phyloP scores from a whole-genome alignment of 2,113 vertebrate genomes.

The Thinocorus orbignyianus region DNA sequence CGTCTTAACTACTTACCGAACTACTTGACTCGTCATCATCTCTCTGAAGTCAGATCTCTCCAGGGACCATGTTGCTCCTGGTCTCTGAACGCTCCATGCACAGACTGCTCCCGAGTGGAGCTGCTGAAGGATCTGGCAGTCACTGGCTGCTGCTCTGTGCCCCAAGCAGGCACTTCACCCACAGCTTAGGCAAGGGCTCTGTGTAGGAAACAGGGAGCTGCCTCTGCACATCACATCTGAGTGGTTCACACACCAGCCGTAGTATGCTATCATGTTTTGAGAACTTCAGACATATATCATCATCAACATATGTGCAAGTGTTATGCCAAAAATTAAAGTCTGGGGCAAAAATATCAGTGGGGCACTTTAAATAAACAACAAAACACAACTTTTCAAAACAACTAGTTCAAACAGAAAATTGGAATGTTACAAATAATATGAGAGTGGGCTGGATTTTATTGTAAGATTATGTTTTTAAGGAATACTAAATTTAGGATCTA shows the following conservation, averaged over 20 bases:
- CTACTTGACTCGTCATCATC: fast-evolving
- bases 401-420: not conserved
- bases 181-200: not conserved
- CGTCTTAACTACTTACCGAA: not conserved
- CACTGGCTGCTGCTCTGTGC: not conserved
- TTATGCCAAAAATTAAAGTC: not conserved
- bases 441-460: conserved; percentile 33
- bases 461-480: conserved; percentile 57
- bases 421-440: not conserved
- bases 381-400: not conserved
- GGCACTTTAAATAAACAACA: not conserved
- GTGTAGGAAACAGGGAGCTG: not conserved
- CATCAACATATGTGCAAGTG: not conserved
- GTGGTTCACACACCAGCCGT: not conserved
- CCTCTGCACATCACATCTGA: not conserved
- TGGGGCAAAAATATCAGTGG: not conserved
- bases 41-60: not conserved
- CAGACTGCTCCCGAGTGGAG: not conserved
- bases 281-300: not conserved
- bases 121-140: not conserved
- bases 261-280: not conserved
- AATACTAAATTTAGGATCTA: conserved; percentile 68
- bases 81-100: fast-evolving
- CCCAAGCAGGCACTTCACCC: not conserved
- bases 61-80: not conserved